Base-by-base conservation (phyloP, 2,113 vertebrate genomes). In the Uria aalge region DNA sequence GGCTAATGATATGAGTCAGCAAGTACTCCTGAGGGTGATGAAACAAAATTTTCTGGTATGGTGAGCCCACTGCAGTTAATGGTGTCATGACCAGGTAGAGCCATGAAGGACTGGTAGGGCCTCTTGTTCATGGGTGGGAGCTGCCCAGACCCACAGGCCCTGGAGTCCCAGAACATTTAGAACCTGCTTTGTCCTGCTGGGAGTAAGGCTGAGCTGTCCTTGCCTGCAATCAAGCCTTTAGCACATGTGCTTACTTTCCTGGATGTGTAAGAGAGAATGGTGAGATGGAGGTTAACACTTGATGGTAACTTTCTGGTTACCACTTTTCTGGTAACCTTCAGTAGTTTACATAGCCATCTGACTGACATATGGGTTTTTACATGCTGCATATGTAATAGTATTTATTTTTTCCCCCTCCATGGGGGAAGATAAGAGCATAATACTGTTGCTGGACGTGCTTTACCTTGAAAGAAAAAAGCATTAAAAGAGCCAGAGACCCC, bases 41-140 rank as follows among this genome's bases (percentile, higher is more conserved):
- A 66, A 78, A 22, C 41, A 50, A 43, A 73, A 40, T 63, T 38
- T 22, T 81, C 29, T 5, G 38, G 15, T 72, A 2, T 9, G 13
- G 26, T 15, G 9, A 77, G 27, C 40, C 13, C 45, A 20, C 14
- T 52, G 57, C 41, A 57, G 27, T 38, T 74, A 59, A 15, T 7
- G 23, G 47, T 47, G 55, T 23, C 21, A 29, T 23, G 59, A 68
- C 36, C 38, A 38, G n/a, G 29, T 1, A 59, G n/a, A 75, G 50
- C 32, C n/a, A 30, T 0, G 0, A 38, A 1, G 5, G 30, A 15
- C 15, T 50, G 52, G 47, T 1, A 38, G 45, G 8, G 24, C 3
- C 9, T 67, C 30, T 32, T 59, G 15, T 45, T 84, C 15, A 2
- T 20, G 50, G 18, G 60, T 15, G 5, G 41, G 59, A 73, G 29